These are phyloP conservation scores for Aspidoscelis tigris DNA, from an alignment of 2,113 vertebrate species.

Conservation along the genomic window DNA sequence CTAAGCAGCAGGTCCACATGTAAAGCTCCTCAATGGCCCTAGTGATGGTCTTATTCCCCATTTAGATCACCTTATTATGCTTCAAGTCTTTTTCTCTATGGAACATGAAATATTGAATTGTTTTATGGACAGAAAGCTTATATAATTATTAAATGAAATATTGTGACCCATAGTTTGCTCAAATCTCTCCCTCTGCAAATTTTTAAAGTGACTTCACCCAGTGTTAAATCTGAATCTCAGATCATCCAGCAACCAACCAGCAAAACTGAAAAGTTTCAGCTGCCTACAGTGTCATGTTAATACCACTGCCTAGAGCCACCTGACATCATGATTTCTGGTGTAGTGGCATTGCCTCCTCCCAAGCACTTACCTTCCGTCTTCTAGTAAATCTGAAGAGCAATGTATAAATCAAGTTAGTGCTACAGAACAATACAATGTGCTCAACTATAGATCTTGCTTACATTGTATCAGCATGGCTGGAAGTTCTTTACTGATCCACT, in stretches of 20 bases:
- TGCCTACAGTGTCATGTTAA: background rate
- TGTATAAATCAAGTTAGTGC: background rate
- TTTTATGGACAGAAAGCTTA: background rate
- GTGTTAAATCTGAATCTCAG: constrained; percentile 51
- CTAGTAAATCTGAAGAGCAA: background rate
- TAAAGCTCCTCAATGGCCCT: background rate
- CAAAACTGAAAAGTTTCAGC: constrained; percentile 21
- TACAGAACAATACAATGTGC: constrained; percentile 40
- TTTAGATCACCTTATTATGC: constrained; percentile 23
- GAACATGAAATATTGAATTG: background rate
- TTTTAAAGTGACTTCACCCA: constrained; percentile 11
- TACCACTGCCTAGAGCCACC: background rate
- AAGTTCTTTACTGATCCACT: constrained; percentile 52
- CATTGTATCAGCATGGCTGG: constrained; percentile 54
- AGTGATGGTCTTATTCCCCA: background rate
- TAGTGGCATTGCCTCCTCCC: background rate
- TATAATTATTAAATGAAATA: constrained; percentile 8
- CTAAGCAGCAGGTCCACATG: constrained; percentile 19
- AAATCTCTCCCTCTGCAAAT: constrained; percentile 12
- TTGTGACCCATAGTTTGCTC: background rate
- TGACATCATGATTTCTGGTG: constrained; percentile 2
- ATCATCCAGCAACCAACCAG: constrained; percentile 56
- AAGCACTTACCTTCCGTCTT: background rate
- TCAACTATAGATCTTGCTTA: constrained; percentile 52
- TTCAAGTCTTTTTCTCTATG: background rate